Evolutionary conservation across 2,113 vertebrate species (phyloP), one percentile per base, ranked within the genome.

Genomic region (Catagonus wagneri): DNA sequence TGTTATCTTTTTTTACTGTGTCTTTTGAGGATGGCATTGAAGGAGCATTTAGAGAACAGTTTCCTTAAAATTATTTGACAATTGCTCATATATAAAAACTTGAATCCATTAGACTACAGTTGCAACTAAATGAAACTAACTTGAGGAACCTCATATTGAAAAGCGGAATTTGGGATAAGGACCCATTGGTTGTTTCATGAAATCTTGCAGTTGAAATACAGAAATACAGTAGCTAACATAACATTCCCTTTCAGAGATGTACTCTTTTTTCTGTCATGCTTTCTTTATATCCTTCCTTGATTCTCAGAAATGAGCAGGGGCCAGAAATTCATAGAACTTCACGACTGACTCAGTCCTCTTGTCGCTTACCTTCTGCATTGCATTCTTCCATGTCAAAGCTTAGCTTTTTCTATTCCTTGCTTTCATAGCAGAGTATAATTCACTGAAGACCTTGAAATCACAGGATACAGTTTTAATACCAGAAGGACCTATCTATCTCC

Each of bases 201-300:
- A 89, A 60, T 4, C 4, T 71, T 52, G 0, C 1, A 34, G 13
- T 34, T 32, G 8, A 93, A 83, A 52, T 69, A 22, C 2, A 68
- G n/a, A n/a, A n/a, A n/a, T n/a, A n/a, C n/a, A 98, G 92, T 96
- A 89, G 44, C 56, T 91, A 39, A 63, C 36, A 76, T 93, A 90
- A 85, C 6, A 25, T n/a, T 79, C 16, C 3, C 1, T 90, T 92
- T 85, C 74, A 85, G 74, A 78, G 36, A 74, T 5, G 7, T 83
- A 76, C 17, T 87, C 8, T 96, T 14, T 76, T 81, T 96, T 83
- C 13, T 79, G 56, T 39, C 17, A 34, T 29, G 44, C 10, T 94
- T 83, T 74, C 36, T 68, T 93, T 83, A 68, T 39, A 44, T 25
- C 3, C 11, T 60, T 52, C 71, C 93, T 93, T 93, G 65, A 76